phyloP scores from a whole-genome alignment of 2,888 invertebrate species.

The Cheilosia grossa region DNA sequence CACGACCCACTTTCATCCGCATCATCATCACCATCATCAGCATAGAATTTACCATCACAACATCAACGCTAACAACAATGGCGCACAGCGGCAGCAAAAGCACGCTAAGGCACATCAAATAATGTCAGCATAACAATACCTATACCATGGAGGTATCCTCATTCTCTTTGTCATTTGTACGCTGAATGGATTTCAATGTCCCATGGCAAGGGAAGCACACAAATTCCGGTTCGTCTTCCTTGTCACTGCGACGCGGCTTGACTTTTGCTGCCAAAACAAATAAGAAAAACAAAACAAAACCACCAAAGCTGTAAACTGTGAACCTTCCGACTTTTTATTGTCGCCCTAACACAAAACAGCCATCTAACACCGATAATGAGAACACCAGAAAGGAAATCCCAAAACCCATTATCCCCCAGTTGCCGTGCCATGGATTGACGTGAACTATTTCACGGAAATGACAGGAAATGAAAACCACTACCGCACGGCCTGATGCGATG shows the following conservation, averaged over 20 bases:
- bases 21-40: conserved; percentile 33
- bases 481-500: conserved; percentile 15
- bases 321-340: conserved; percentile 64
- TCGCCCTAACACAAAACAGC: conserved; percentile 62
- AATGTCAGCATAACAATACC: conserved; percentile 63
- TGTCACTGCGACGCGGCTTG: conserved; percentile 34
- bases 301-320: conserved; percentile 65
- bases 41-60: not conserved
- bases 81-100: conserved; percentile 34
- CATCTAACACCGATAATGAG: conserved; percentile 68
- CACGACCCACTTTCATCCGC: conserved; percentile 54
- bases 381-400: conserved; percentile 26
- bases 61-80: conserved; percentile 47
- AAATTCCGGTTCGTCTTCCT: conserved; percentile 48
- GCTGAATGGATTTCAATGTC: conserved; percentile 59
- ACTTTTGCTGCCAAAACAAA: conserved; percentile 62
- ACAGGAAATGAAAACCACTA: conserved; percentile 33
- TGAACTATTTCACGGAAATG: conserved; percentile 36
- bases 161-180: conserved; percentile 55
- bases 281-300: conserved; percentile 36
- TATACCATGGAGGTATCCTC: conserved; percentile 40
- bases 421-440: conserved; percentile 33
- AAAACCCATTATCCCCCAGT: conserved; percentile 29
- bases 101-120: conserved; percentile 60
- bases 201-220: conserved; percentile 46